Evolutionary conservation across 2,797 vertebrate genomes (phyloP).

Genomic region (Lophius americanus): DNA sequence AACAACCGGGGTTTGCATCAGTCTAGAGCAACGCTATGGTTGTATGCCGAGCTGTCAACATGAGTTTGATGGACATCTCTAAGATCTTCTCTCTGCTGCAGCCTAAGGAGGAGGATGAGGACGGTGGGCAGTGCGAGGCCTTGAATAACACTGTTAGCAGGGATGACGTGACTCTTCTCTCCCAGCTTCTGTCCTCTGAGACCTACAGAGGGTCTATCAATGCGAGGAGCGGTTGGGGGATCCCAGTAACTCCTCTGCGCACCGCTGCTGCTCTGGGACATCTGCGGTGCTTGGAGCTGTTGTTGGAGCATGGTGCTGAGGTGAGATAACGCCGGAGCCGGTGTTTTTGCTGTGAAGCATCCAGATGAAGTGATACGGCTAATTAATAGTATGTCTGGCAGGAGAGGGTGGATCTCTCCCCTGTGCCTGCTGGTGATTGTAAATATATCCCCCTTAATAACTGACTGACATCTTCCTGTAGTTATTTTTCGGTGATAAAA

Average conservation of each 20-base stretch:
- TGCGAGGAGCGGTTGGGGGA: constrained; percentile 89
- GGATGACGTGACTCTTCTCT: constrained; percentile 79
- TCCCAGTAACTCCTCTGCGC: constrained; percentile 90
- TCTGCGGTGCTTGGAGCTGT: constrained; percentile 83
- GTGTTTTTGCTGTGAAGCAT: not conserved
- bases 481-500: no score
- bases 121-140: constrained; percentile 78
- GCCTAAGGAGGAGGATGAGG: constrained; percentile 86
- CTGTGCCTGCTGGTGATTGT: no score
- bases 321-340: constrained; percentile 46
- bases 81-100: constrained; percentile 95
- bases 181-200: constrained; percentile 85
- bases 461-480: no score
- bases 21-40: constrained; percentile 69
- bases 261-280: constrained; percentile 87
- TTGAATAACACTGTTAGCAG: constrained; percentile 84
- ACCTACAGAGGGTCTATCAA: constrained; percentile 86
- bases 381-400: no score
- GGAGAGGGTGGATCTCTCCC: no score
- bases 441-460: no score
- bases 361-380: no score
- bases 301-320: constrained; percentile 89
- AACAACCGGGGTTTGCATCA: constrained; percentile 44
- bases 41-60: constrained; percentile 72
- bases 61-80: constrained; percentile 94